A percentile compares a stretch with the other conserved stretches of the same genome.
phyloP scores from a whole-genome alignment of 2,113 vertebrate genomes.

The Panthera uncia region DNA sequence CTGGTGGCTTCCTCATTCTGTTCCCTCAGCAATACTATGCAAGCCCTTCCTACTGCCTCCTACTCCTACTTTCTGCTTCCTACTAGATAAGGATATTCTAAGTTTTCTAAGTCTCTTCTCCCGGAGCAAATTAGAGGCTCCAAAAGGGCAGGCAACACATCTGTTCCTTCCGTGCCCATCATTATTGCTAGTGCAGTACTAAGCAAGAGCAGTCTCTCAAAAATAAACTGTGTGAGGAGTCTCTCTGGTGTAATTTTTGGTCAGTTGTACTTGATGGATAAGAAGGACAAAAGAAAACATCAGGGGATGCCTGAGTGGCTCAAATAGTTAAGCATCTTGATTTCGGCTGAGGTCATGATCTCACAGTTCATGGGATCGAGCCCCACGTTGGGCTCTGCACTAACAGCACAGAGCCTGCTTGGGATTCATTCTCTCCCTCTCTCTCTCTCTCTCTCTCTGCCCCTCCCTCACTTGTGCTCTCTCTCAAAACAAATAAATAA shows the following conservation, averaged over 20 bases:
- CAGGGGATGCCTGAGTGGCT: no score
- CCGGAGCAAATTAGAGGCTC: background rate
- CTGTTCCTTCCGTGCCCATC: background rate
- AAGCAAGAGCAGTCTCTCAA: background rate
- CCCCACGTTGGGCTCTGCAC: no score
- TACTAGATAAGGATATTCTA: background rate
- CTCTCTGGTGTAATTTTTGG: background rate
- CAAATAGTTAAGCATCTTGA: no score
- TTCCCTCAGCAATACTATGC: background rate
- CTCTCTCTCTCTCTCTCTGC: no score
- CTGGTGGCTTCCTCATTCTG: accelerated
- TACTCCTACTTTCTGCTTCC: background rate
- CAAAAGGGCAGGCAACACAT: background rate
- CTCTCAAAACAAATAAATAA: no score
- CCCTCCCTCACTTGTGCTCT: no score
- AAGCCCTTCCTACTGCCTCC: background rate
- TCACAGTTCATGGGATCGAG: no score
- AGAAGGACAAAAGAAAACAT: background rate
- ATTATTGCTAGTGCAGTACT: background rate
- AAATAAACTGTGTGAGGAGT: background rate
- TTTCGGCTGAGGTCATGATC: no score
- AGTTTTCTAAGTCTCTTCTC: background rate
- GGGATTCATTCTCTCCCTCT: no score
- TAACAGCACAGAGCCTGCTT: no score
- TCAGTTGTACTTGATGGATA: background rate